Percentiles rank a stretch among this genome's conserved stretches.
These are phyloP conservation scores for Proterorhinus semilunaris DNA, from an alignment of 2,113 vertebrate genomes.

Conservation along the genomic window DNA sequence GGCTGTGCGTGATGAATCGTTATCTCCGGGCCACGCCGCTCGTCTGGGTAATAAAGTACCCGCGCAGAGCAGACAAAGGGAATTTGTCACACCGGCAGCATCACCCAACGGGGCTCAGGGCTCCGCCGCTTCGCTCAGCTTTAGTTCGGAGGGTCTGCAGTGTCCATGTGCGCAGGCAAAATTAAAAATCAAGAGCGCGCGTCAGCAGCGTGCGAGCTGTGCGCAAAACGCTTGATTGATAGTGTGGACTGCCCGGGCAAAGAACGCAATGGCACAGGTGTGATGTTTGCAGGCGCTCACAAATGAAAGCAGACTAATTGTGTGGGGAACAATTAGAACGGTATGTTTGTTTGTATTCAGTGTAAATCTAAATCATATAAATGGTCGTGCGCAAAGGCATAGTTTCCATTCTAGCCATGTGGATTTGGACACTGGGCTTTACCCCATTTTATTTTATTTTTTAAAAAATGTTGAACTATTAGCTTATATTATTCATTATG, in stretches of 20 bases:
- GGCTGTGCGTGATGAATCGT: constrained; percentile 79
- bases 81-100: constrained; percentile 80
- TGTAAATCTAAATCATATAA: not conserved
- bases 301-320: not conserved
- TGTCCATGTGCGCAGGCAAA: constrained; percentile 12
- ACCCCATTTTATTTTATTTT: too few relatives aligned
- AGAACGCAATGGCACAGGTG: not conserved
- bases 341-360: not conserved
- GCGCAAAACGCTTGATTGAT: not conserved
- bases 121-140: constrained; percentile 49
- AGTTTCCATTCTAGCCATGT: not conserved
- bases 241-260: not conserved
- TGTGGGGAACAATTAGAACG: not conserved
- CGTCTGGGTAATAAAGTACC: constrained; percentile 82
- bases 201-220: not conserved
- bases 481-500: too few relatives aligned
- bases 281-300: not conserved
- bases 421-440: too few relatives aligned
- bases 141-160: constrained; percentile 12
- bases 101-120: constrained; percentile 58
- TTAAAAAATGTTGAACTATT: too few relatives aligned
- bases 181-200: constrained; percentile 33
- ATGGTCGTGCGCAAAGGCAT: not conserved
- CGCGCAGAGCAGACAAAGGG: constrained; percentile 79
- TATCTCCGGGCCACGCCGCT: constrained; percentile 75